Percentiles rank a stretch among this genome's conserved stretches.
Conservation (phyloP, 2,888 invertebrate species). For the Noctua fimbriata region DNA sequence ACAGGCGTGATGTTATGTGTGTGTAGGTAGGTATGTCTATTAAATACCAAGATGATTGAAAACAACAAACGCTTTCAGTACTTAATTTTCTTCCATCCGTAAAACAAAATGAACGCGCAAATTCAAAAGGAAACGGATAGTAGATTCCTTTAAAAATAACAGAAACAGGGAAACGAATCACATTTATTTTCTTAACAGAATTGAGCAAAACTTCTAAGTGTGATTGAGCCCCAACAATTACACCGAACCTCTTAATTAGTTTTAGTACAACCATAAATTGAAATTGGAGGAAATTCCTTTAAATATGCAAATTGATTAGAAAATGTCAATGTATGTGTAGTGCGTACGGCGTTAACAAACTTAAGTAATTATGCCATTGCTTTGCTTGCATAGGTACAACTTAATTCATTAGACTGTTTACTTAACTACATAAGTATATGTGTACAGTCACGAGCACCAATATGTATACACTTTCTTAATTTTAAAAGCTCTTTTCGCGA, state of each 20-base stretch:
- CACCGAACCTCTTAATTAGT: constrained; percentile 46
- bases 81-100: neutral
- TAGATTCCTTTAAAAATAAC: constrained; percentile 21
- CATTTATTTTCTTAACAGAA: constrained; percentile 42
- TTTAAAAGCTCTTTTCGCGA: no score
- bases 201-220: constrained; percentile 44
- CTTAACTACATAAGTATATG: no score
- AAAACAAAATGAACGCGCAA: constrained; percentile 7
- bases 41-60: neutral
- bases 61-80: neutral
- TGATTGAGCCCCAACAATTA: constrained; percentile 52
- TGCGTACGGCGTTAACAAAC: constrained; percentile 22
- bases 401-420: constrained; percentile 17
- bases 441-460: no score
- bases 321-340: constrained; percentile 9
- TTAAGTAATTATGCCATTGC: constrained; percentile 37
- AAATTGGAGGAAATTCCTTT: constrained; percentile 32
- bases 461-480: no score
- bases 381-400: constrained; percentile 38
- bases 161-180: constrained; percentile 13
- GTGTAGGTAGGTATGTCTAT: neutral
- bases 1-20: neutral
- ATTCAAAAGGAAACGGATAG: constrained; percentile 30
- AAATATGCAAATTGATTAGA: constrained; percentile 46
- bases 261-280: constrained; percentile 25